Evolutionary conservation across 2,888 invertebrate species (phyloP).

Genomic region (Antitype chi): DNA sequence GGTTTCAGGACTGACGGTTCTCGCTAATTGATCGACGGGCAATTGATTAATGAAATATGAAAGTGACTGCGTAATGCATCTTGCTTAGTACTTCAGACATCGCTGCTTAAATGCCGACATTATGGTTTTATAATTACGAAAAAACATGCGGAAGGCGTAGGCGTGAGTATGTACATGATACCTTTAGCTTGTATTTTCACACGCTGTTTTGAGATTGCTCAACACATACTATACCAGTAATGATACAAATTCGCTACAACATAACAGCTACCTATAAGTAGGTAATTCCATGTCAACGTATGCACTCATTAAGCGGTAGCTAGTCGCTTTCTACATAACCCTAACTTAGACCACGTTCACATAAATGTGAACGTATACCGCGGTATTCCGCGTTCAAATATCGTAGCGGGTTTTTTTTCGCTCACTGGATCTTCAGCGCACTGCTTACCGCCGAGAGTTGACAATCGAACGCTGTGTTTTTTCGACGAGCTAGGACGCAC

Average conservation of each 20-base stretch:
- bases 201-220: background rate
- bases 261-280: background rate
- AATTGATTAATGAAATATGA: constrained; percentile 87
- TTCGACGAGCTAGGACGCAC: too few relatives aligned
- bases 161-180: background rate
- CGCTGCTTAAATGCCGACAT: constrained; percentile 29
- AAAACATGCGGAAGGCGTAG: constrained; percentile 11
- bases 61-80: constrained; percentile 71
- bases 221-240: background rate
- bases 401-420: too few relatives aligned
- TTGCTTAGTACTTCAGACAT: constrained; percentile 50
- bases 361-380: too few relatives aligned
- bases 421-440: too few relatives aligned
- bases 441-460: too few relatives aligned
- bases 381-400: too few relatives aligned
- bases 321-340: constrained; percentile 14
- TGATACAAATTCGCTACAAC: constrained; percentile 7
- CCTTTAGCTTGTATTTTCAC: constrained; percentile 3
- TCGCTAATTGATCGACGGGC: constrained; percentile 86
- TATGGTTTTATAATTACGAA: constrained; percentile 6
- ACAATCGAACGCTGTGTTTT: too few relatives aligned
- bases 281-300: background rate
- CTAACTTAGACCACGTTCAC: background rate
- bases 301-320: background rate
- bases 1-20: constrained; percentile 84